These are phyloP conservation scores for Dermatemys mawii DNA, from an alignment of 2,113 vertebrate genomes.

Conservation along the genomic window DNA sequence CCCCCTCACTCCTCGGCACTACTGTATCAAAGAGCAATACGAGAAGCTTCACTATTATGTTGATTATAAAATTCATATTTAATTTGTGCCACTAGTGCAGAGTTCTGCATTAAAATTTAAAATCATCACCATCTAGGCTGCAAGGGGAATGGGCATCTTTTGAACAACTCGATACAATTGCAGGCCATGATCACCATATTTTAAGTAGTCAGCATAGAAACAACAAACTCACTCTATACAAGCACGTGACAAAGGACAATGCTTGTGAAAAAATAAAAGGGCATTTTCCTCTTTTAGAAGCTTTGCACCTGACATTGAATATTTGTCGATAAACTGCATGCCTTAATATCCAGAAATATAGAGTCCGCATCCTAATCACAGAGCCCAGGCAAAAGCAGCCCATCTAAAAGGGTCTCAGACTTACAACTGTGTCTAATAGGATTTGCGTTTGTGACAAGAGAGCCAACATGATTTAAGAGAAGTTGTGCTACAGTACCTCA, in stretches of 20 bases:
- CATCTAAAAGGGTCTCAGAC: not conserved
- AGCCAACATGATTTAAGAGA: not conserved
- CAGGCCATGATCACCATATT: not conserved
- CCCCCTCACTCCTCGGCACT: not conserved
- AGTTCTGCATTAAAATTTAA: not conserved
- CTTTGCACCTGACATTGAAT: not conserved
- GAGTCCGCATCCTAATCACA: not conserved
- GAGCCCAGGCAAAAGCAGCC: not conserved
- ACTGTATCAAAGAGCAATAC: not conserved
- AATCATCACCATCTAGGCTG: not conserved
- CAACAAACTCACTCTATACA: not conserved
- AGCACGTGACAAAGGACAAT: not conserved
- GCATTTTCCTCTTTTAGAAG: not conserved
- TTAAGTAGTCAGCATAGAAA: not conserved
- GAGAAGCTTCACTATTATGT: not conserved
- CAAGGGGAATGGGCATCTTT: not conserved
- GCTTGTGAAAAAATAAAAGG: not conserved
- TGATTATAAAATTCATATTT: not conserved
- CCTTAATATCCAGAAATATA: not conserved
- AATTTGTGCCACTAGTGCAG: not conserved
- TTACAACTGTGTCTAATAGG: not conserved
- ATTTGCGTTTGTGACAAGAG: not conserved
- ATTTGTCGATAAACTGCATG: not conserved
- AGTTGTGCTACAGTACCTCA: not conserved
- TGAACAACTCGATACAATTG: not conserved